Evolutionary conservation across 1,140 invertebrate species (phyloP).

Genomic region (Atta colombica): DNA sequence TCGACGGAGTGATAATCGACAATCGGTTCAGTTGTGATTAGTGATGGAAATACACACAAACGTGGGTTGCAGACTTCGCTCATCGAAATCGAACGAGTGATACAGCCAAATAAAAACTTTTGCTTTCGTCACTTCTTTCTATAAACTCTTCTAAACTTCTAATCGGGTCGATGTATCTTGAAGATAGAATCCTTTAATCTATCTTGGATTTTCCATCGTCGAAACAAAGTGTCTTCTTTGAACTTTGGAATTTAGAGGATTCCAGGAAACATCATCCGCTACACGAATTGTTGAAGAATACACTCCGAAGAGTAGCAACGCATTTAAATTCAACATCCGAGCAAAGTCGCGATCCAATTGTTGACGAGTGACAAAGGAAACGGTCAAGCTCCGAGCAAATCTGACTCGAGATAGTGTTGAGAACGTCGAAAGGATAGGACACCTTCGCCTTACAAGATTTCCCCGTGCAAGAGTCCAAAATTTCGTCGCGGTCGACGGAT

Average conservation of each 20-base stretch:
- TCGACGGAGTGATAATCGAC: slow-evolving; percentile 45
- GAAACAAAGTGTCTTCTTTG: neutral
- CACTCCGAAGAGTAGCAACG: neutral
- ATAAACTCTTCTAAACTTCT: neutral
- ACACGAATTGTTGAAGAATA: slow-evolving; percentile 11
- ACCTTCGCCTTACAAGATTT: neutral
- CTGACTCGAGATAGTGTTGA: neutral
- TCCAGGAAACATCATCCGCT: slow-evolving; percentile 9
- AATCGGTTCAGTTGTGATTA: slow-evolving; percentile 20
- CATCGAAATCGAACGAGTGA: neutral
- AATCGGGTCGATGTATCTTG: neutral
- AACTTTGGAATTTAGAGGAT: neutral
- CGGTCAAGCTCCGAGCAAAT: neutral
- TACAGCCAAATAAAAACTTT: neutral
- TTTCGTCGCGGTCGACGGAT: slow-evolving; percentile 45
- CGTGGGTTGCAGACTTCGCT: neutral
- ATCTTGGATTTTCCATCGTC: slow-evolving; percentile 10
- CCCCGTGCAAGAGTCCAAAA: slow-evolving; percentile 6
- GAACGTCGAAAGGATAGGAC: neutral
- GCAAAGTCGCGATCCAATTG: slow-evolving; percentile 30
- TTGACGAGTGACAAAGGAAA: slow-evolving; percentile 8
- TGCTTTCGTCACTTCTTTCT: slow-evolving; percentile 13
- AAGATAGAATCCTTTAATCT: neutral
- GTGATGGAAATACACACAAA: neutral
- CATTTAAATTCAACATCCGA: neutral